Evolutionary conservation across 1,140 invertebrate species (phyloP).

Genomic region (Vanessa atalanta): DNA sequence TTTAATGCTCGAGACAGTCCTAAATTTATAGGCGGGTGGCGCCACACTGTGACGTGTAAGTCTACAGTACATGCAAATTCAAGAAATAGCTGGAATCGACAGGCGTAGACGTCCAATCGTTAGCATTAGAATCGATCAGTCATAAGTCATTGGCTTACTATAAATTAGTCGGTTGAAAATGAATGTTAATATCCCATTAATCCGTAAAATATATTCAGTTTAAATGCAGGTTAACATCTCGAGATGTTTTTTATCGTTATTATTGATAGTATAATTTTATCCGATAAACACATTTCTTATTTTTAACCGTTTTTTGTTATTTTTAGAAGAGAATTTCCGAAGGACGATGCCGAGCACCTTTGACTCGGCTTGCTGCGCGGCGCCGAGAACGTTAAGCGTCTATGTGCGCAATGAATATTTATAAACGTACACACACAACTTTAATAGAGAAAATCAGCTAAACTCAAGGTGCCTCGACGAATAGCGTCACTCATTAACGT

Average conservation of each 20-base stretch:
- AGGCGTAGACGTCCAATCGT: slow-evolving; percentile 23
- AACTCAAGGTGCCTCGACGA: slow-evolving; percentile 49
- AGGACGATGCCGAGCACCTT: slow-evolving; percentile 55
- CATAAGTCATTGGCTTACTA: slow-evolving; percentile 26
- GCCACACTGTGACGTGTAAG: slow-evolving; percentile 64
- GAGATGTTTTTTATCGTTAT: not conserved
- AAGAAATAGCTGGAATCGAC: slow-evolving; percentile 34
- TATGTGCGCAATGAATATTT: slow-evolving; percentile 64
- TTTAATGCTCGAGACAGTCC: slow-evolving; percentile 73
- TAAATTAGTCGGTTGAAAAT: slow-evolving; percentile 4
- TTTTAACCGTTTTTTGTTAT: slow-evolving; percentile 7
- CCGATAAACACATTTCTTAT: not conserved
- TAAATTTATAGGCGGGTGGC: slow-evolving; percentile 77
- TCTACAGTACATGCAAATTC: slow-evolving; percentile 42
- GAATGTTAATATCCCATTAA: not conserved
- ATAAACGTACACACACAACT: slow-evolving; percentile 53
- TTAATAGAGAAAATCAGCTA: slow-evolving; percentile 45
- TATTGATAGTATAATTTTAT: not conserved
- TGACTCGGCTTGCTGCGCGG: slow-evolving; percentile 59
- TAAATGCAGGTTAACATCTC: not conserved
- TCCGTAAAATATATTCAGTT: not conserved
- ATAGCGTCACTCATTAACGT: slow-evolving; percentile 65
- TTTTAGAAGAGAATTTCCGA: slow-evolving; percentile 20
- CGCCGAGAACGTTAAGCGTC: slow-evolving; percentile 50
- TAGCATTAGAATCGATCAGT: slow-evolving; percentile 30